These are phyloP conservation scores for Hirtodrosophila trivittata DNA, from an alignment of 2,888 invertebrate species.

Conservation along the genomic window DNA sequence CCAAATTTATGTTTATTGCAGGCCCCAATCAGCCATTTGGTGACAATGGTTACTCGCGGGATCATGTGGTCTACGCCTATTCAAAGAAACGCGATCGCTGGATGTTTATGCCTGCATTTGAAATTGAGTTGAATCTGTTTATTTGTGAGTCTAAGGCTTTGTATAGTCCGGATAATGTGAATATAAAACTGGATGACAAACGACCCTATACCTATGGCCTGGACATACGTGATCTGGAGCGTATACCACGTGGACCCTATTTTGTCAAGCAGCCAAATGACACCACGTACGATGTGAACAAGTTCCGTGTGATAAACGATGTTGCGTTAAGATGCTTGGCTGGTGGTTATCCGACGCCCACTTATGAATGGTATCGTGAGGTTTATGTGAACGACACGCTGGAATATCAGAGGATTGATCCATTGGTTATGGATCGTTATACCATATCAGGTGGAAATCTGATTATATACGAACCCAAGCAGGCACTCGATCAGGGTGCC, in stretches of 20 bases:
- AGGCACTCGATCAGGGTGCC: slow-evolving; percentile 91
- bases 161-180: slow-evolving; percentile 87
- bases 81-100: slow-evolving; percentile 89
- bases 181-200: slow-evolving; percentile 89
- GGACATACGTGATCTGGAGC: slow-evolving; percentile 90
- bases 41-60: slow-evolving; percentile 85
- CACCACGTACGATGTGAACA: slow-evolving; percentile 92
- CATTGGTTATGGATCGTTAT: slow-evolving; percentile 89
- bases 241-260: slow-evolving; percentile 94
- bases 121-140: slow-evolving; percentile 90
- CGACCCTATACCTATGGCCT: slow-evolving; percentile 94
- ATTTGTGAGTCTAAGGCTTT: slow-evolving; percentile 89
- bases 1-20: no score
- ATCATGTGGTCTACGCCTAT: slow-evolving; percentile 92
- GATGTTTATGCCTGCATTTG: slow-evolving; percentile 92
- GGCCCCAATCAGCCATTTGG: slow-evolving; percentile 73
- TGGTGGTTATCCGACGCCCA: slow-evolving; percentile 94
- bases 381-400: slow-evolving; percentile 92
- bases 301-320: slow-evolving; percentile 88
- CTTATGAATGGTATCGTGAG: slow-evolving; percentile 95
- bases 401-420: slow-evolving; percentile 90
- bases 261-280: slow-evolving; percentile 93
- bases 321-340: slow-evolving; percentile 92
- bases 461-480: slow-evolving; percentile 93
- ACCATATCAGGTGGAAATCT: slow-evolving; percentile 96